Evolutionary conservation across 2,113 vertebrate genomes (phyloP).

Genomic region (Xenopus laevis): DNA sequence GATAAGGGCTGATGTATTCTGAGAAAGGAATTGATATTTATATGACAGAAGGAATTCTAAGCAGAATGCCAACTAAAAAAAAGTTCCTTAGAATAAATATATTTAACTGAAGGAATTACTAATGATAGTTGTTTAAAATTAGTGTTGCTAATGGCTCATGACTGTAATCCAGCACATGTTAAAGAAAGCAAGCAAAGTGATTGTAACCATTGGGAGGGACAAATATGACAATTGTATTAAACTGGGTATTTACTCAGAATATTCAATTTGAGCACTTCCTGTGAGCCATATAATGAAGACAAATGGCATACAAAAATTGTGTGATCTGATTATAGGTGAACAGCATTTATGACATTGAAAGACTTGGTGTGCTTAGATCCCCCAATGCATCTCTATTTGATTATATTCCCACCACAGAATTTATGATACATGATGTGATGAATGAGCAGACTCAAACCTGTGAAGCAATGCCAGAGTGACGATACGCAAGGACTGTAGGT

Average conservation of each 20-base stretch:
- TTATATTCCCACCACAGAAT: conserved; percentile 38
- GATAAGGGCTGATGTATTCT: neutral
- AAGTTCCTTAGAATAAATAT: too few species aligned
- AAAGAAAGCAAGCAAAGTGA: too few species aligned
- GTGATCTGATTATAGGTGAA: conserved; percentile 45
- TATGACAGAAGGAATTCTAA: neutral
- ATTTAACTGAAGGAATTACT: neutral
- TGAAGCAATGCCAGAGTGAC: neutral
- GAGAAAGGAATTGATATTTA: neutral
- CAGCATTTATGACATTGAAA: conserved; percentile 41
- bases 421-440: neutral
- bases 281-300: conserved; percentile 51
- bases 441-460: neutral
- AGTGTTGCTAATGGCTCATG: too few species aligned
- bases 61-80: neutral
- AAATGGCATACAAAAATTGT: conserved; percentile 45
- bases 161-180: too few species aligned
- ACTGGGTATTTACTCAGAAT: neutral
- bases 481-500: neutral
- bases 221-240: neutral
- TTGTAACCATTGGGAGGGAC: neutral
- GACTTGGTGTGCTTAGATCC: conserved; percentile 33
- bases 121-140: neutral
- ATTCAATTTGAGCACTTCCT: neutral
- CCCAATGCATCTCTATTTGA: neutral